Evolutionary conservation across 2,888 invertebrate genomes (phyloP).

Genomic region (Penaeus monodon): DNA sequence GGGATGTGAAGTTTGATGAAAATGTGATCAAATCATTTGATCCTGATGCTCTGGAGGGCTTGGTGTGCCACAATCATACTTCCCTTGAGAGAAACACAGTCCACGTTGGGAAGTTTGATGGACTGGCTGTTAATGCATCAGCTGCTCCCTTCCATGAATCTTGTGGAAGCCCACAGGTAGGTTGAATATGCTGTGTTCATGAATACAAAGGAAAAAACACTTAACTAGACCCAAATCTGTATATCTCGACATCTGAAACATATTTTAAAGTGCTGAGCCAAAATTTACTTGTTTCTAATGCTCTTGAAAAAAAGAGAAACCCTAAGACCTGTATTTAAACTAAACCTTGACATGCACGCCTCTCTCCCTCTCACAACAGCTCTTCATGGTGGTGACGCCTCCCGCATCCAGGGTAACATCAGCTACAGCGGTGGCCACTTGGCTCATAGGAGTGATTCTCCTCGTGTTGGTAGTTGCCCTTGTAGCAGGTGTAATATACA

Average conservation of each 20-base stretch:
- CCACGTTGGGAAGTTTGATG: neutral
- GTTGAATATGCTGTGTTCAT: too few relatives aligned
- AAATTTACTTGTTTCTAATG: too few relatives aligned
- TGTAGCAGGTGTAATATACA: neutral
- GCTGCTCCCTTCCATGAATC: slow-evolving; percentile 44
- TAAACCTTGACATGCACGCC: neutral
- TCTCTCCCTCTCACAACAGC: slow-evolving; percentile 1
- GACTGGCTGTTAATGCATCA: neutral
- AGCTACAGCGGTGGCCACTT: neutral
- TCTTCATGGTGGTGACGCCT: slow-evolving; percentile 27
- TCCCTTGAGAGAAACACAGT: slow-evolving; percentile 37
- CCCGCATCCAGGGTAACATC: neutral
- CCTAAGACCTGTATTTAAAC: neutral
- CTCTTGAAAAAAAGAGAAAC: too few relatives aligned
- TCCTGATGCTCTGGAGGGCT: slow-evolving; percentile 21
- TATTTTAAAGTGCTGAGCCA: too few relatives aligned
- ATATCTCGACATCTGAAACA: too few relatives aligned
- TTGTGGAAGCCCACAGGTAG: slow-evolving; percentile 48
- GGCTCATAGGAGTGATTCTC: slow-evolving; percentile 10
- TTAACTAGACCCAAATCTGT: neutral
- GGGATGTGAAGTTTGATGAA: slow-evolving; percentile 31
- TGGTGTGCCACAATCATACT: slow-evolving; percentile 34
- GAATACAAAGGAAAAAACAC: too few relatives aligned
- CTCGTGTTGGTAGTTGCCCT: neutral
- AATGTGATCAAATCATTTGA: slow-evolving; percentile 29